Conservation (phyloP, 2,888 invertebrate genomes). For the Eupithecia exiguata region DNA sequence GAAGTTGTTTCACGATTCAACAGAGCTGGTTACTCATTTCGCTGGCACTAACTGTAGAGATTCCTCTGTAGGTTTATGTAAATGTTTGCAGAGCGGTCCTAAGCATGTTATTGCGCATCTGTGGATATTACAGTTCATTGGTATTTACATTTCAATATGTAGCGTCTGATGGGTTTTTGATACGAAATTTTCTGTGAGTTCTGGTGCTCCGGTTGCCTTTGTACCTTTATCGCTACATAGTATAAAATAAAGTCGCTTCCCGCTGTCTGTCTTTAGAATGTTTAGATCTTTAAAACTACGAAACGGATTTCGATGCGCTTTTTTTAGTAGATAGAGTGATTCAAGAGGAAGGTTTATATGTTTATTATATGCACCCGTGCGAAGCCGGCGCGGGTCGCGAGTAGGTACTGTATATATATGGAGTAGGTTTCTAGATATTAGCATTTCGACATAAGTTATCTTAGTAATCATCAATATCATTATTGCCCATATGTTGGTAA, state of each 20-base stretch:
- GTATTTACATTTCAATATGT: constrained; percentile 47
- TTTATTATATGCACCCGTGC: too few species aligned
- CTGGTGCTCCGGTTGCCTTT: not conserved
- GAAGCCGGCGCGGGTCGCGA: too few species aligned
- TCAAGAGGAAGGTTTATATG: too few species aligned
- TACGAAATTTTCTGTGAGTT: constrained; percentile 29
- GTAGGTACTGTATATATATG: too few species aligned
- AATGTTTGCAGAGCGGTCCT: constrained; percentile 53
- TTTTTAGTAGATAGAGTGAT: too few species aligned
- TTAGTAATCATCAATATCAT: not conserved
- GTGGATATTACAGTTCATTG: constrained; percentile 46
- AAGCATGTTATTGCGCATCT: constrained; percentile 46
- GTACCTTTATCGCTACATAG: too few species aligned
- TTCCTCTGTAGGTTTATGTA: constrained; percentile 59
- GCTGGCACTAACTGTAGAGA: constrained; percentile 68
- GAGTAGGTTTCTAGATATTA: not conserved
- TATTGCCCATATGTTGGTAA: not conserved
- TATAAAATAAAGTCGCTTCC: too few species aligned
- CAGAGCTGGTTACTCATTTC: constrained; percentile 65
- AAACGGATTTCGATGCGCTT: too few species aligned
- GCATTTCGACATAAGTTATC: not conserved
- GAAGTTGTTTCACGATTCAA: constrained; percentile 74
- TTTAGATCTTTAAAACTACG: too few species aligned
- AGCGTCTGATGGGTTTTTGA: constrained; percentile 46
- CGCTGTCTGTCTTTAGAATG: too few species aligned